Base-by-base conservation (phyloP, 2,888 invertebrate genomes). In the Meta bourneti region DNA sequence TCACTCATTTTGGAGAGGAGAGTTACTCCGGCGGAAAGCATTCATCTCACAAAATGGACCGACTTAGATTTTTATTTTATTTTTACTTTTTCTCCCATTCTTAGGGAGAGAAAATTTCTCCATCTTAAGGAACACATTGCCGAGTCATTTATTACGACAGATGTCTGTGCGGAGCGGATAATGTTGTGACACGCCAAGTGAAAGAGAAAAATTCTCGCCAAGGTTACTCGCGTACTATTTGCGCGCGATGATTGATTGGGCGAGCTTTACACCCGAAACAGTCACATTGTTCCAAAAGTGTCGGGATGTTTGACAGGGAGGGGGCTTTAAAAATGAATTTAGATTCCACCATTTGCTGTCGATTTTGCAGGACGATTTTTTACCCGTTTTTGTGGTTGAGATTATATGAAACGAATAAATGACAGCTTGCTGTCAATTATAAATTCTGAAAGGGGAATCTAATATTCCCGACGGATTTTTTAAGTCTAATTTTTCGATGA, bases 121-220 rank as follows among this genome's bases (percentile, higher is more conserved):
- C 91, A 91, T 91, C 91, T 91, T 91, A 91, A 91, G 91, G 91
- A 91, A 91, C 91, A 91, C 91, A 91, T 91, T 91, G 87, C 87
- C 91, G 91, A 91, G 91, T 91, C 91, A 91, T 91, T 91, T 91
- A 91, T 91, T 87, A 91, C 91, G 91, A 87, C 91, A 91, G 91
- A 91, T 91, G 91, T 91, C 91, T 90, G 90, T 81, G 90, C 90
- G 81, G 81, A 74, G 91, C 91, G 91, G 91, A 91, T 91, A 91
- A 91, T 91, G 91, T 91, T 91, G 91, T 91, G 91, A 91, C 91
- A 91, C 87, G 91, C 82, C 91, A 87, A 91, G 91, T 91, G 87
- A 87, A 86, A 91, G 81, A 91, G 87, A 91, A 91, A 91, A 91
- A 87, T 91, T 82, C 91, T 82, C 89, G 83, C 83, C 87, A 82